Evolutionary conservation across 2,113 vertebrate genomes (phyloP), one percentile per base, ranked within the genome.

Genomic region (Talpa occidentalis): DNA sequence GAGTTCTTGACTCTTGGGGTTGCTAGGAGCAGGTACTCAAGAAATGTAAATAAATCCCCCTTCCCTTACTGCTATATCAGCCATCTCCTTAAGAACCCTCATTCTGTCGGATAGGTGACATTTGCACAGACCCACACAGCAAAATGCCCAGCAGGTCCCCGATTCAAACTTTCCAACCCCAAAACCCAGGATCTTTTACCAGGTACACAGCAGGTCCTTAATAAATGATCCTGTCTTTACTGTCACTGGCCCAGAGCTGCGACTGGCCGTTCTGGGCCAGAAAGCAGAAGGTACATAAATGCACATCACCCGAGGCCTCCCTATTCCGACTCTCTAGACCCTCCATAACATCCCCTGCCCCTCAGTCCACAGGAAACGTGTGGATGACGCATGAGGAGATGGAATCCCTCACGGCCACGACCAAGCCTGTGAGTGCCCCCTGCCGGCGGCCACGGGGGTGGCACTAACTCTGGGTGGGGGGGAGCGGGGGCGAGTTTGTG

Each of bases 301-400:
- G 5, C 2, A 49, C n/a, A 12, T 78, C 42, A 22, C 17, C 42
- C 17, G 59, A 35, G 42, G 7, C 28, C 47, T 85, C 42, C 83
- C 35, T 44, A 17, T 56, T 37, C 2, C 10, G 21, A 2, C 67
- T 32, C 0, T 69, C 6, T 59, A 40, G 28, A 40, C 5, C 62
- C 64, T 37, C 40, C 52, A 1, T 86, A n/a, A 95, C n/a, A 28
- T 35, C 11, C 28, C 52, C 4, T 2, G n/a, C 54, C 60, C 44
- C 59, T 97, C 97, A 99, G 99, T 99, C 99, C 52, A 99, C 99
- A 96, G 99, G 99, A 97, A 99, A 99, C 26, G 99, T 99, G 74
- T 99, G 99, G 99, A 99, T 99, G 99, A 99, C 99, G 40, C 99
- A 99, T 2, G 99, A 99, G 4, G 99, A 99, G 97, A 99, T 99